Base-by-base conservation (phyloP, 1,140 invertebrate species). In the Drosophila rufa region DNA sequence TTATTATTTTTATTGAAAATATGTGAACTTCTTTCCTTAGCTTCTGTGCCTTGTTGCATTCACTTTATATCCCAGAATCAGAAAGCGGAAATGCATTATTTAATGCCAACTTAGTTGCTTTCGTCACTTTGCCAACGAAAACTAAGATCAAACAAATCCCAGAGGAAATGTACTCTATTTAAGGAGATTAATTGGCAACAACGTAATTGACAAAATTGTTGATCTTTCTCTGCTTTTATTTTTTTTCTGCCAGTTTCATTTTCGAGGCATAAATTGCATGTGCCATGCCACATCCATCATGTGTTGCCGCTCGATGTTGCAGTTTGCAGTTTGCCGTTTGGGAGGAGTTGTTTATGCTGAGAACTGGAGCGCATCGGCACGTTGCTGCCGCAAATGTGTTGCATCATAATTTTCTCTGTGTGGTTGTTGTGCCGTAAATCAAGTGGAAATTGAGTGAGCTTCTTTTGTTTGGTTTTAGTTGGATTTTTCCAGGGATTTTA, bases 361-460 rank as follows among this genome's bases (percentile, higher is more conserved):
- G 80, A 89, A 89, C 40, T 89, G 64, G 83, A 86, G 80, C 83
- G 83, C 75, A 83, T 80, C 83, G 84, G 50, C 70, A 80, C 47
- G 84, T 74, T 75, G 78, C 76, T 75, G 78, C 76, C 55, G 48
- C 68, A 66, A 79, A 75, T 82, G 79, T 82, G 79, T 82, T 84
- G 82, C 81, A 85, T 80, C 46, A 84, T 42, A 50, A 65, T 65
- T 60, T 66, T 25, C 47, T 56, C 65, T 27, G 22, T 43, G 45
- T 67, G 51, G 45, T 47, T 42, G 38, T 19, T 36, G 30, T 38
- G 22, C 53, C 42, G 53, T 30, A 71, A 71, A 59, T 59, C 11
- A 48, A 70, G 51, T 71, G 51, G 43, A 70, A 71, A 70, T 48
- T 25, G 27, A 47, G 25, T 47, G 15, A 2, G 30, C 33, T 19